phyloP scores from a whole-genome alignment of 2,888 invertebrate species.

The Latrodectus elegans region DNA sequence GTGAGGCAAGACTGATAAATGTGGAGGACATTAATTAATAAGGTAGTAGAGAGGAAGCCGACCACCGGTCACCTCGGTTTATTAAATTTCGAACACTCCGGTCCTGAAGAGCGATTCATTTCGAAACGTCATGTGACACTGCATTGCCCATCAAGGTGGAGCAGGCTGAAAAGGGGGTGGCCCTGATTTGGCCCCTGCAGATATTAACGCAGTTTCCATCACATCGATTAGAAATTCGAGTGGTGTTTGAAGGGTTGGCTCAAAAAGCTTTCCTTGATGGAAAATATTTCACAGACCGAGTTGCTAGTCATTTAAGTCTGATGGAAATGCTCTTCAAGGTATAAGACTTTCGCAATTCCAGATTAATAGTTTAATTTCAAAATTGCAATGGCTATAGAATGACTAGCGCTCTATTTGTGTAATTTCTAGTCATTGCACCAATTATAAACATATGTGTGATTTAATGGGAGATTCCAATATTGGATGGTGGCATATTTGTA shows the following conservation, averaged over 20 bases:
- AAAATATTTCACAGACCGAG: background rate
- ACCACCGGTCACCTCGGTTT: constrained; percentile 43
- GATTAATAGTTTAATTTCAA: background rate
- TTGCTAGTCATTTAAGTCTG: no score
- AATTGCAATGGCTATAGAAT: no score
- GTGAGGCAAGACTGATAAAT: constrained; percentile 46
- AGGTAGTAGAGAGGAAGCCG: constrained; percentile 19
- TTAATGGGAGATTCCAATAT: no score
- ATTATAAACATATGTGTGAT: no score
- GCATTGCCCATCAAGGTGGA: background rate
- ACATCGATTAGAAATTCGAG: constrained; percentile 8
- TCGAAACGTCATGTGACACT: constrained; percentile 4
- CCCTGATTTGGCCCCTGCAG: background rate
- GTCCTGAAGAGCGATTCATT: constrained; percentile 29
- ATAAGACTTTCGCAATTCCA: background rate
- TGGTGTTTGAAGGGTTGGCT: background rate
- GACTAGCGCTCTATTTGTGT: no score
- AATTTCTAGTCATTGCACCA: no score
- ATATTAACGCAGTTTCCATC: background rate
- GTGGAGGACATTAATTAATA: constrained; percentile 50
- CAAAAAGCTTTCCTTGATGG: background rate
- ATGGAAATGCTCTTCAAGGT: background rate
- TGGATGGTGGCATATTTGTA: no score
- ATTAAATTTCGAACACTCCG: constrained; percentile 43
- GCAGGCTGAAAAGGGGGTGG: background rate